These are phyloP conservation scores for Euthynnus affinis DNA, from an alignment of 2,797 vertebrate genomes.

Conservation along the genomic window DNA sequence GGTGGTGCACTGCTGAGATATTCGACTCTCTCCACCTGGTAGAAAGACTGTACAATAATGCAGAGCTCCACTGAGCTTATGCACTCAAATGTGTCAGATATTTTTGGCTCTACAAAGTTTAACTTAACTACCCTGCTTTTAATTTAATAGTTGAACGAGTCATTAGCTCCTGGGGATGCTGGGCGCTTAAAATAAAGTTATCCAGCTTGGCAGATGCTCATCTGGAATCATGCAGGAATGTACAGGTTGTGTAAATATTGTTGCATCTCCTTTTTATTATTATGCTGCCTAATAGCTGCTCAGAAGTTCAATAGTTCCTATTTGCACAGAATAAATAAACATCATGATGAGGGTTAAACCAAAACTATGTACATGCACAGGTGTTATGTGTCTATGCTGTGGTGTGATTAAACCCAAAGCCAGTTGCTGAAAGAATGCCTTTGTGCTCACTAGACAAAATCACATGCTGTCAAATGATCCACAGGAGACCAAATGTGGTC, in stretches of 20 bases:
- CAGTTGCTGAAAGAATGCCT: constrained; percentile 49
- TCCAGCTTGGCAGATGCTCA: constrained; percentile 51
- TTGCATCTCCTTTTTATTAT: constrained; percentile 56
- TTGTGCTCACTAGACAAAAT: constrained; percentile 50
- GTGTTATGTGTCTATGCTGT: constrained; percentile 27
- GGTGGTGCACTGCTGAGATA: constrained; percentile 53
- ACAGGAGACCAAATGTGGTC: constrained; percentile 59
- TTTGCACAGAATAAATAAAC: constrained; percentile 41
- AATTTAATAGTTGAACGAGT: constrained; percentile 70
- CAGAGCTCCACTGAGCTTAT: constrained; percentile 59
- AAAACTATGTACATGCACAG: constrained; percentile 10
- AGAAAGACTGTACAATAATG: constrained; percentile 60
- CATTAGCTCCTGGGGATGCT: constrained; percentile 56
- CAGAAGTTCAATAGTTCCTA: constrained; percentile 3
- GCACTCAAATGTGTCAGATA: constrained; percentile 66
- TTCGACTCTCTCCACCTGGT: constrained; percentile 69
- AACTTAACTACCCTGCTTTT: constrained; percentile 75
- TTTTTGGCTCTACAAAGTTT: constrained; percentile 78
- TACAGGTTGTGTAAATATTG: constrained; percentile 68
- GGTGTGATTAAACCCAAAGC: constrained; percentile 50
- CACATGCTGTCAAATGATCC: constrained; percentile 68
- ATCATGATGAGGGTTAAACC: neutral
- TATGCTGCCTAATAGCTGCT: constrained; percentile 39
- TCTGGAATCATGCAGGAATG: constrained; percentile 40
- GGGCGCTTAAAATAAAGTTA: constrained; percentile 67